Percentiles rank a stretch among this genome's conserved stretches.
These are phyloP conservation scores for Pseudotriccus pelzelni DNA, from an alignment of 2,797 vertebrate species.

Conservation along the genomic window DNA sequence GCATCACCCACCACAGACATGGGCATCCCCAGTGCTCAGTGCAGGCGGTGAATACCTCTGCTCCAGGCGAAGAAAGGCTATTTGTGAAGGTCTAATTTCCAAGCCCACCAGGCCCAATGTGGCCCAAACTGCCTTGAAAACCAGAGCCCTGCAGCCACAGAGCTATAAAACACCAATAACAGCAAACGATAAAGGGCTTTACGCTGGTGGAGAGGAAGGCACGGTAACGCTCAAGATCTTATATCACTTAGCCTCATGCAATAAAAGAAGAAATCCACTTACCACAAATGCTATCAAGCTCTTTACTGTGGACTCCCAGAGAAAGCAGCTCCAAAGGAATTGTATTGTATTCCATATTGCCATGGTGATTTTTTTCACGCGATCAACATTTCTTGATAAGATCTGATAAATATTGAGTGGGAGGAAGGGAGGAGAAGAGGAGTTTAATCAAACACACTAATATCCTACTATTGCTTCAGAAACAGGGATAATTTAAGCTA, in stretches of 20 bases:
- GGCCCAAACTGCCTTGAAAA: background rate
- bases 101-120: background rate
- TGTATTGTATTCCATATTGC: slow-evolving; percentile 92
- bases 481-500: slow-evolving; percentile 23
- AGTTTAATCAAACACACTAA: slow-evolving; percentile 31
- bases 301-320: slow-evolving; percentile 91
- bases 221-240: background rate
- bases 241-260: background rate
- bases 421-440: slow-evolving; percentile 34
- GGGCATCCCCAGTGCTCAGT: accelerated
- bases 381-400: slow-evolving; percentile 92
- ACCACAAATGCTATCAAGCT: slow-evolving; percentile 94
- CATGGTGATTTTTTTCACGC: slow-evolving; percentile 93
- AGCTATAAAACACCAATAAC: background rate
- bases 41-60: background rate
- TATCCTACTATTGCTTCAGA: slow-evolving; percentile 34
- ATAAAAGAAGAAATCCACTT: slow-evolving; percentile 74
- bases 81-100: background rate
- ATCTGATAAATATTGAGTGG: slow-evolving; percentile 80
- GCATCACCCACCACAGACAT: accelerated
- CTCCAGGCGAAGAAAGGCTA: background rate
- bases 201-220: accelerated
- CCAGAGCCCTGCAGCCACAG: background rate
- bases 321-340: slow-evolving; percentile 97
- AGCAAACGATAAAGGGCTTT: background rate